Base-by-base conservation (phyloP, 2,888 invertebrate genomes). In the Drosophila lutescens region DNA sequence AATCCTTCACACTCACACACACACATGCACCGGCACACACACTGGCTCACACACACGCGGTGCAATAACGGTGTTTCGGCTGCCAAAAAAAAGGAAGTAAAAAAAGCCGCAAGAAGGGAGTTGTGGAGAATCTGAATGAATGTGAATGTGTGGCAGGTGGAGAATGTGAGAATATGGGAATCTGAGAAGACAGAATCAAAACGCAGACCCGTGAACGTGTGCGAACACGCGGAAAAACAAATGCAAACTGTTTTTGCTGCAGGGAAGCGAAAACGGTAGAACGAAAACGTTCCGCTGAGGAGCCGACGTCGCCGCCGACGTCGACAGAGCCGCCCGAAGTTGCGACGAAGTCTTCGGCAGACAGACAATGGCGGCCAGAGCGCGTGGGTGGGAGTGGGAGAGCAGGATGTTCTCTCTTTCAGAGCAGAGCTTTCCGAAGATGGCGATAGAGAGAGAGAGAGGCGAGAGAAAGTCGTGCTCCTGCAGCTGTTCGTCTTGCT, bases 151-250 rank as follows among this genome's bases (percentile, higher is more conserved):
- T 20, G 49, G 49, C 47, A 49, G 32, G 49, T 34, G 34, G 34
- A 47, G 49, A 26, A 26, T 26, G 1, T 26, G 26, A 30, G 8
- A 49, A 46, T 65, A n/a, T 70, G 36, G 30, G 20, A 60, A 43
- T 53, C 53, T 49, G 44, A 71, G 62, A 66, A 63, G 67, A 68
- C 56, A 59, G 70, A 67, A 74, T 78, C 54, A 59, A 72, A 67
- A 68, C 80, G 69, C 83, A 79, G 88, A 86, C 90, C 84, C 80
- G 85, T 88, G 78, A 88, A 87, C 90, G 91, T 92, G 92, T 92
- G 92, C 91, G 92, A 92, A 90, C 92, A 92, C 92, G 92, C 92
- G 92, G 92, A 92, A 92, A 92, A 92, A 92, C 92, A 92, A 92
- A 92, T 91, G 91, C 89, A 92, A 92, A 92, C 92, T 92, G 91